phyloP scores from a whole-genome alignment of 2,888 invertebrate species.

The Ophion ellenae region DNA sequence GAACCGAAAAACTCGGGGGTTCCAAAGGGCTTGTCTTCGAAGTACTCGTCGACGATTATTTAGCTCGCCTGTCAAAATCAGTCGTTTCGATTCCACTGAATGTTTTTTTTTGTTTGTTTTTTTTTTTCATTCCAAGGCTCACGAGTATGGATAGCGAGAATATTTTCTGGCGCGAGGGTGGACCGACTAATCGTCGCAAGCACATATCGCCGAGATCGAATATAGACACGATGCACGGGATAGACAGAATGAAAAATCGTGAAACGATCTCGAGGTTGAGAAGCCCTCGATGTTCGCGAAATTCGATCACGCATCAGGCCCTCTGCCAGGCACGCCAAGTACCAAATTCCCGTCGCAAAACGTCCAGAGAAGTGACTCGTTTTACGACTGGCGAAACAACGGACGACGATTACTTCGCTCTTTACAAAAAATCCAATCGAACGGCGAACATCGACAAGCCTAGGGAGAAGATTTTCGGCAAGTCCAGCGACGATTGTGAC shows the following conservation, averaged over 20 bases:
- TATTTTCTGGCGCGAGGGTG: constrained; percentile 65
- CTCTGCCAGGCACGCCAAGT: constrained; percentile 7
- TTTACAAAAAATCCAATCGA: constrained; percentile 60
- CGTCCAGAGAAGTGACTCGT: constrained; percentile 14
- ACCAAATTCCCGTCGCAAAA: constrained; percentile 28
- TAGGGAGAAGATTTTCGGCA: background rate
- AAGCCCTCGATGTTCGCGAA: constrained; percentile 15
- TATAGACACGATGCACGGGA: background rate
- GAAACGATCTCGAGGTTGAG: constrained; percentile 19
- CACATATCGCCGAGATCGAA: constrained; percentile 8
- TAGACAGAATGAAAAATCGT: constrained; percentile 18
- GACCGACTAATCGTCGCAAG: constrained; percentile 33
- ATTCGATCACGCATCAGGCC: constrained; percentile 9
- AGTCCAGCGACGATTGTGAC: constrained; percentile 43
- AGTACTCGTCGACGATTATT: constrained; percentile 19
- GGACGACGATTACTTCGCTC: constrained; percentile 64
- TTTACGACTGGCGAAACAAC: constrained; percentile 49
- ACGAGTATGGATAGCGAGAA: constrained; percentile 64
- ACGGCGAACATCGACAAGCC: constrained; percentile 15
- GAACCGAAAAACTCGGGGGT: constrained; percentile 35
- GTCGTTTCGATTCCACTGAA: background rate
- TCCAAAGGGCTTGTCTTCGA: constrained; percentile 36
- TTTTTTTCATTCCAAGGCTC: constrained; percentile 36
- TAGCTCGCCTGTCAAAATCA: background rate
- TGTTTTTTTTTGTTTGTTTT: background rate